Evolutionary conservation across 2,113 vertebrate genomes (phyloP).

Genomic region (Picathartes gymnocephalus): DNA sequence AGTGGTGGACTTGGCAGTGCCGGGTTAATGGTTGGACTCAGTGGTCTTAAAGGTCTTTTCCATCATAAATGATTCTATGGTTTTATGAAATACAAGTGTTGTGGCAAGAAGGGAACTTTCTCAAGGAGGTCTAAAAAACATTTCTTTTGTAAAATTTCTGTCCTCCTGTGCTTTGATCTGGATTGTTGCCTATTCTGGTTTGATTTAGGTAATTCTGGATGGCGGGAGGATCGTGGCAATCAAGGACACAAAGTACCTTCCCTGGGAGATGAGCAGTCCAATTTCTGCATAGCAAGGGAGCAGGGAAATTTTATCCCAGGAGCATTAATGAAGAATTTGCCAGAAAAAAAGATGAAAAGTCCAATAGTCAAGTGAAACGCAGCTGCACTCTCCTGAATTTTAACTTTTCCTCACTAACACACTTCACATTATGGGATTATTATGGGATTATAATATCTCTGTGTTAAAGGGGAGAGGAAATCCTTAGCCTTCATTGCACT

Average conservation of each 20-base stretch:
- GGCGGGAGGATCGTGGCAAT: neutral
- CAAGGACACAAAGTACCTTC: neutral
- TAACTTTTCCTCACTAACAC: neutral
- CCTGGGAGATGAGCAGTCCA: neutral
- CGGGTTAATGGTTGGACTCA: neutral
- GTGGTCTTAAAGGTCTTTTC: neutral
- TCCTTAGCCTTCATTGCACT: fast-evolving
- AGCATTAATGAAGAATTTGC: neutral
- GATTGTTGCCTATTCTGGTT: neutral
- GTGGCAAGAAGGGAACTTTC: neutral
- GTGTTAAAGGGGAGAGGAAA: neutral
- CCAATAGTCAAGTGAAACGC: neutral
- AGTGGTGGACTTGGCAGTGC: neutral
- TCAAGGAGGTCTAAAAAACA: neutral
- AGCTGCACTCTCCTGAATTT: neutral
- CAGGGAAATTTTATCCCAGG: neutral
- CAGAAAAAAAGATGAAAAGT: neutral
- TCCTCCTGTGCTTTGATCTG: neutral
- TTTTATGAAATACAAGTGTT: neutral
- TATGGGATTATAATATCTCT: neutral
- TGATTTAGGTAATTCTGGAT: neutral
- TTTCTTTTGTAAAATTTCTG: neutral
- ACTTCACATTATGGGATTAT: neutral
- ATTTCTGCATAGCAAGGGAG: neutral
- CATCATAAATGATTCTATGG: neutral